Base-by-base conservation (phyloP, 1,140 invertebrate genomes). In the Papilio polyxenes region DNA sequence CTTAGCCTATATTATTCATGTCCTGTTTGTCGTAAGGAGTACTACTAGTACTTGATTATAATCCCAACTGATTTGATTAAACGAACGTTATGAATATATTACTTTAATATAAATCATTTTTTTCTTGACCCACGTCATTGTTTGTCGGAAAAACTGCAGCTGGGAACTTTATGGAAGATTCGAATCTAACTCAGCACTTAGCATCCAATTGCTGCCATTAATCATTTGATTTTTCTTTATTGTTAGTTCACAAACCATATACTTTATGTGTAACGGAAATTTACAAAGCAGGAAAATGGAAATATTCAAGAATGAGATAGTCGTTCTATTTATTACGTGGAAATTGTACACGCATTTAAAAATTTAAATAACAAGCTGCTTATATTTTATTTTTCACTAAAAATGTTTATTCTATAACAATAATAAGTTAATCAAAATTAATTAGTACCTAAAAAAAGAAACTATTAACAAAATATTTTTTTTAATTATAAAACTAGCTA, bases 261-360 rank as follows among this genome's bases (percentile, higher is more conserved):
- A 44, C 75, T 53, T 53, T 49, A 49, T 44, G 76, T 78, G 15
- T 62, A 78, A 78, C 53, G 76, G 76, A 78, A 78, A 59, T 62
- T 78, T 78, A 78, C 76, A 62, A 78, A 78, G 76, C 53, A 78
- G 76, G 76, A 78, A 78, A 78, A 78, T 53, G 76, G 76, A 78
- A 78, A 78, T 78, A 62, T 78, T 78, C 53, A 78, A 78, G 51
- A 78, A 78, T 56, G 13, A 78, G 53, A 62, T 59, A 77, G 51
- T 77, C 53, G 31, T 44, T 59, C 56, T 62, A 78, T n/a, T n/a
- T n/a, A n/a, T 78, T 78, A 78, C 23, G 76, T 78, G 53, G 51
- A 78, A 78, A 62, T 62, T 40, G 20, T 62, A 56, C 59, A 37
- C 20, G 23, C 40, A 62, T 59, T 31, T n/a, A 62, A 53, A 78